Evolutionary conservation across 2,888 invertebrate genomes (phyloP).

Genomic region (Salticus scenicus): DNA sequence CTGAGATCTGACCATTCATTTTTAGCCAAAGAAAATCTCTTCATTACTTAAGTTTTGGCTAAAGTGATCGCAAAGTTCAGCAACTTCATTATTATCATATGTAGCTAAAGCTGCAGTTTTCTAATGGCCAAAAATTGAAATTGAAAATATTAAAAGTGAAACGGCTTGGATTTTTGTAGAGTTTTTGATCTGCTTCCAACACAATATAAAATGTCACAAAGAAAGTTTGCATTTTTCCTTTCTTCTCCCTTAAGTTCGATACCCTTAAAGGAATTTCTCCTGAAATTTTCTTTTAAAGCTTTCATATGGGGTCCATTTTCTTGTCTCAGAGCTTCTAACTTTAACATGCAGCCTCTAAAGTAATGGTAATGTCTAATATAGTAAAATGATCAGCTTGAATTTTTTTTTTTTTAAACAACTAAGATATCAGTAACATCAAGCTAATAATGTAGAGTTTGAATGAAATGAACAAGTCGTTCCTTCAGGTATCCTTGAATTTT

Average conservation of each 20-base stretch:
- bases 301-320: not conserved
- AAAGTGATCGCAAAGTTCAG: no score
- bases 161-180: not conserved
- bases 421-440: no score
- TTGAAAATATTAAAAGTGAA: no score
- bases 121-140: not conserved
- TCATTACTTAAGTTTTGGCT: no score
- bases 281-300: not conserved
- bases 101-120: no score
- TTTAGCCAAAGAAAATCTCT: no score
- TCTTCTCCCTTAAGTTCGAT: not conserved
- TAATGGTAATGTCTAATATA: not conserved
- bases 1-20: no score
- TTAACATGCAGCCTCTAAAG: conserved; percentile 6
- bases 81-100: no score
- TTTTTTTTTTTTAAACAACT: no score
- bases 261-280: not conserved
- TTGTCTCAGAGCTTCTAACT: not conserved
- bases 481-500: no score
- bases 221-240: not conserved
- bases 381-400: not conserved
- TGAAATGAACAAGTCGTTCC: no score
- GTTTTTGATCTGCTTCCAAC: not conserved
- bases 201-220: not conserved
- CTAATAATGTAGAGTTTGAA: no score